Evolutionary conservation across 2,113 vertebrate genomes (phyloP), one percentile per base, ranked within the genome.

Genomic region (Circaetus cinerascens): DNA sequence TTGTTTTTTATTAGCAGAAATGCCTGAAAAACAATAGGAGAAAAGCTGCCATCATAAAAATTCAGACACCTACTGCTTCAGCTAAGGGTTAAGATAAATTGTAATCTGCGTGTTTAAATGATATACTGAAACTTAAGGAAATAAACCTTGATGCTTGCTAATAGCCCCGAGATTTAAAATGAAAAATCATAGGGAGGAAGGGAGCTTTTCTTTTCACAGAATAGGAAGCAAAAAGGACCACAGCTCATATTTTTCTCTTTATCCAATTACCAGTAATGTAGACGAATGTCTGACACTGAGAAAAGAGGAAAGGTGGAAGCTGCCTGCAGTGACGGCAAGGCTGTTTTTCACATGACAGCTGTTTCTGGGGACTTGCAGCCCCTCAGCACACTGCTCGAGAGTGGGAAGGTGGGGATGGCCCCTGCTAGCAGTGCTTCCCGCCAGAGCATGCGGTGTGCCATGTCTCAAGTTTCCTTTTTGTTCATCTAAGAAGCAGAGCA

Each of bases 1-100:
- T 93, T 97, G 91, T 81, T 95, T 95, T 80, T 43, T 75, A 53
- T 78, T 79, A 94, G 34, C 32, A 94, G 57, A 81, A 95, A 87
- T 89, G 83, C 69, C 55, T 91, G 91, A 78, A 57, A 93, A 91
- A 91, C 90, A 95, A 81, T 94, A 72, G 81, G 8, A 83, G 77
- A 90, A 87, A 94, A 76, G 17, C 76, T 91, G 91, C 69, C 86
- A 34, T 66, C 1, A 1, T 85, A 82, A 95, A 94, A 95, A 85
- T 66, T 73, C 50, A 34, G 56, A 34, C 73, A 93, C 62, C 53
- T 94, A 92, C 51, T 45, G 43, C 76, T 89, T 87, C 66, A 76
- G 34, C 62, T 68, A 89, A 88, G 94, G 68, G 34, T 91, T 89
- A 81, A 84, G 77, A 91, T 68, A 62, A 76, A 18, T 66, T 68